Evolutionary conservation across 2,113 vertebrate species (phyloP), one percentile per base, ranked within the genome.

Genomic region (Pterocles orientalis): DNA sequence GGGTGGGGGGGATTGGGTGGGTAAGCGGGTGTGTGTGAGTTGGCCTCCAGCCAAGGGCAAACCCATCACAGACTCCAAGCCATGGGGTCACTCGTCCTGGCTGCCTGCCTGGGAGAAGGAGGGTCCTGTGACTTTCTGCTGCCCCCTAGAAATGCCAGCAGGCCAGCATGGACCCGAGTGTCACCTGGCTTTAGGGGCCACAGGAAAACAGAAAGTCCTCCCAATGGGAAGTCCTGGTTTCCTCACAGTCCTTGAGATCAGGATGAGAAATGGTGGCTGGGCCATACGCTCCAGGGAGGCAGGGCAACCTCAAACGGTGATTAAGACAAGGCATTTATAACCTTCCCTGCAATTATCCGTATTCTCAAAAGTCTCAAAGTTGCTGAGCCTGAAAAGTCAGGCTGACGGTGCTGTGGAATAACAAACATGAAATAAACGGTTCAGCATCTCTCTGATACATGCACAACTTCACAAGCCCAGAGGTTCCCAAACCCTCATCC

Each of bases 131-230:
- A 13, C 11, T 89, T 86, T 28, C 58, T 76, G 66, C 43, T 58
- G 47, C 28, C 36, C 18, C 26, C 26, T 61, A 79, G 56, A 18
- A 76, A 23, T 41, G 31, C 15, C 58, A 72, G 54, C 20, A 86
- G 53, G 43, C 25, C n/a, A 82, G 53, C 0, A 3, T 4, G 31
- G 33, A 86, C n/a, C 36, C 2, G 0, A 28, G 13, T 9, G n/a
- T 34, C 36, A 62, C 18, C 9, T 4, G 15, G 23, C 9, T 79
- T 69, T 43, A 56, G 23, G 33, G 33, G 10, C 31, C 29, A 70
- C 21, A 68, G 56, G 29, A 25, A 33, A 92, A 84, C 23, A 75
- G 53, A 72, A 89, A 51, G 15, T 4, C 2, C 15, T 73, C 10
- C 17, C 0, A 2, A 53, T 21, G 73, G 29, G 57, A 75, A 79